A percentile compares a stretch with the other conserved stretches of the same genome.
These are phyloP conservation scores for Tillus elongatus DNA, from an alignment of 2,888 invertebrate genomes.

Conservation along the genomic window DNA sequence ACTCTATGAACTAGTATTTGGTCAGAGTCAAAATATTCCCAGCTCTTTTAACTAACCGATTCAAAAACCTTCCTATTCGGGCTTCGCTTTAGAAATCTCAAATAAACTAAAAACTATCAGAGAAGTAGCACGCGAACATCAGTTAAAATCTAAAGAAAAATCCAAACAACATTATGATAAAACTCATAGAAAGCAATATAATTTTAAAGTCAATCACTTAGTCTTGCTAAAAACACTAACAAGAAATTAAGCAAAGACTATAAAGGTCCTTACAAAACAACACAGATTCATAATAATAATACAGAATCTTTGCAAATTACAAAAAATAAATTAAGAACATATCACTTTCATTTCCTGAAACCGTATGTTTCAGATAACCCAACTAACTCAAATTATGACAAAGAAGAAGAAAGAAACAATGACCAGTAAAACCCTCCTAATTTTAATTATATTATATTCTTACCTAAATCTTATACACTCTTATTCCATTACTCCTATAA, in stretches of 20 bases:
- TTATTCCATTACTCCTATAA: neutral
- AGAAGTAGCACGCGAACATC: neutral
- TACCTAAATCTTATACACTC: neutral
- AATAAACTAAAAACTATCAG: neutral
- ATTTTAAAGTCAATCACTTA: neutral
- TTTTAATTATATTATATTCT: neutral
- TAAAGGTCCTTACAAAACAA: neutral
- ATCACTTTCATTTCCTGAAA: neutral
- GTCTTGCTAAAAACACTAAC: constrained; percentile 1
- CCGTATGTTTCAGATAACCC: constrained; percentile 1
- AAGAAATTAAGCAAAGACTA: neutral
- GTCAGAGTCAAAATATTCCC: neutral
- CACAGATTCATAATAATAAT: neutral
- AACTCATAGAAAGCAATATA: neutral
- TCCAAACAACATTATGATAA: neutral
- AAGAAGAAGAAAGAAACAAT: neutral
- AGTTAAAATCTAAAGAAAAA: neutral
- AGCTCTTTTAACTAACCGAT: neutral
- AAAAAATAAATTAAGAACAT: neutral
- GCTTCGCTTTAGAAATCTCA: neutral
- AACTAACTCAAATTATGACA: neutral
- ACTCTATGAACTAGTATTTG: neutral
- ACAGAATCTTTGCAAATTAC: neutral
- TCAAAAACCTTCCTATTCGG: neutral
- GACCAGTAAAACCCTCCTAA: neutral